Evolutionary conservation across 1,140 invertebrate species (phyloP), one percentile per base, ranked within the genome.

Genomic region (Pinna nobilis): DNA sequence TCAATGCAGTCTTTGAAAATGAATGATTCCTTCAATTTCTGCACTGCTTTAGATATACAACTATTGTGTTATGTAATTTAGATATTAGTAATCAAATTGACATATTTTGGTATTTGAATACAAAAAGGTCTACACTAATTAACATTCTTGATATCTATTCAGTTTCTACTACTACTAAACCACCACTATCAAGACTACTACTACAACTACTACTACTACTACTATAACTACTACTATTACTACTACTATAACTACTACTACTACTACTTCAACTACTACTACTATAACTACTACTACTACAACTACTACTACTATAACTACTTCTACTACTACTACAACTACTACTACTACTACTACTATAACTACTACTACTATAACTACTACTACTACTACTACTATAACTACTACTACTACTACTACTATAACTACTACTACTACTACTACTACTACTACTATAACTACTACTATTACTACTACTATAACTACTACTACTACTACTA

Each of bases 401-500:
- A 66, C 70, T 68, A 53, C 63, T 68, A 67, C 61, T 55, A 73
- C 70, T 68, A 55, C 70, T 68, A 53, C 64, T 55, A 51, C 70
- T 55, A 67, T 30, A 30, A 70, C 57, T 70, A 70, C 57, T 70
- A 70, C 57, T 63, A 70, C 57, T 63, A 70, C 30, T 63, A 70
- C 57, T 70, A 53, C 57, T 70, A 64, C 57, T 63, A 70, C 57
- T 64, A 64, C 57, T 64, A 64, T 33, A 63, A 64, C 70, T 72
- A 65, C 70, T 72, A 72, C 70, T 50, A 65, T 28, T 51, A 72
- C 70, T 66, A 72, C 70, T 72, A 72, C 70, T 66, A 72, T 61
- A 66, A 72, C 70, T 72, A 65, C 60, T 51, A 65, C 70, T 72
- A 72, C 47, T 66, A 66, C 61, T 55, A 53, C 70, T 65, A 55